Evolutionary conservation across 2,113 vertebrate species (phyloP).

Genomic region (Zapornia atra): DNA sequence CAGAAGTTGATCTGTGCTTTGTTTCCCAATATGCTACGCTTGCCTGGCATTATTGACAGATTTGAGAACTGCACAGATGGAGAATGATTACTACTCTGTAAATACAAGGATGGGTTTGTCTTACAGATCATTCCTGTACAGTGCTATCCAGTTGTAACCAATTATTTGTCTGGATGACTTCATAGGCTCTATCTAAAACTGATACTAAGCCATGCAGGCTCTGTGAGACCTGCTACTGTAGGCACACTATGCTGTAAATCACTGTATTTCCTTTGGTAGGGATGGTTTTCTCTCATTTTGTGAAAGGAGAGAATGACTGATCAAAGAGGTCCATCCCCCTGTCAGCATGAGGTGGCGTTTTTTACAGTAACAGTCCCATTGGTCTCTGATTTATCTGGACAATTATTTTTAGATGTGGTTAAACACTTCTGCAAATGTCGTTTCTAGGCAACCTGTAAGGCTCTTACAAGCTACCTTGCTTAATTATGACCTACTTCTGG

Average conservation of each 20-base stretch:
- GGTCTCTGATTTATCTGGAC: constrained; percentile 3
- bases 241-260: background rate
- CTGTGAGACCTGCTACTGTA: background rate
- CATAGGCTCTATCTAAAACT: background rate
- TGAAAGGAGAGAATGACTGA: background rate
- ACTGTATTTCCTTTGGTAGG: background rate
- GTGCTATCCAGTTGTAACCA: background rate
- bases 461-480: constrained; percentile 39
- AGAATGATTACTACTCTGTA: background rate
- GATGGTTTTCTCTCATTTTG: background rate
- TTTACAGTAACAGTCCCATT: background rate
- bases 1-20: background rate
- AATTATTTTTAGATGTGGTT: constrained; percentile 67
- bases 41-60: background rate
- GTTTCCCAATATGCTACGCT: background rate
- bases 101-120: background rate
- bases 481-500: constrained; percentile 66
- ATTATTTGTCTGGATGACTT: background rate
- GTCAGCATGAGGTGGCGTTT: background rate
- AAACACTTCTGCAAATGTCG: constrained; percentile 47
- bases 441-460: constrained; percentile 70
- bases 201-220: background rate
- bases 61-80: constrained; percentile 14
- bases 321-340: background rate
- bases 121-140: background rate